Evolutionary conservation across 2,888 invertebrate species (phyloP).

Genomic region (Disparrhopalites patrizii): DNA sequence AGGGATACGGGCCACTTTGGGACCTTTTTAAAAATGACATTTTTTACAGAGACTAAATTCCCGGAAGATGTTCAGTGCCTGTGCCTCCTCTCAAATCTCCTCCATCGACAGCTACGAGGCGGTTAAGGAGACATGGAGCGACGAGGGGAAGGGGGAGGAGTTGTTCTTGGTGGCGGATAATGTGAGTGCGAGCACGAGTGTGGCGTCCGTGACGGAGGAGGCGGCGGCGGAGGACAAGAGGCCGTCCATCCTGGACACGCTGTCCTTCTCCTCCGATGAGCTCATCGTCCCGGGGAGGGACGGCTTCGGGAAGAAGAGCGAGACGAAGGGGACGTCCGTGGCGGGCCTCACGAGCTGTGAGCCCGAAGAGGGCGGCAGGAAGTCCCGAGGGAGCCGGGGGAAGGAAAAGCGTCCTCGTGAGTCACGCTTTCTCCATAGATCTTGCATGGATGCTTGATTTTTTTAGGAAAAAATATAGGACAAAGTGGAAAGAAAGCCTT

Average conservation of each 20-base stretch:
- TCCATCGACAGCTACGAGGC: constrained; percentile 13
- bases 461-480: too few relatives aligned
- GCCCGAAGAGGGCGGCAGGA: neutral
- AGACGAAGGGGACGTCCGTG: neutral
- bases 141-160: neutral
- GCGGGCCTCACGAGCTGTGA: neutral
- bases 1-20: too few relatives aligned
- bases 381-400: too few relatives aligned
- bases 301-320: neutral
- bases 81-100: constrained; percentile 13
- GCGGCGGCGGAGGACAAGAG: too few relatives aligned
- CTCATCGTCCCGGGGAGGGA: neutral
- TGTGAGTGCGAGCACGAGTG: neutral
- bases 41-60: neutral
- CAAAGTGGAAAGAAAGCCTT: too few relatives aligned
- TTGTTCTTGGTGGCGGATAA: neutral
- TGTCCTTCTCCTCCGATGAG: constrained; percentile 12
- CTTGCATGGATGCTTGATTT: too few relatives aligned
- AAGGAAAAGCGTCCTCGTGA: too few relatives aligned
- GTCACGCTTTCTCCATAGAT: too few relatives aligned
- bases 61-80: constrained; percentile 9
- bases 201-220: neutral
- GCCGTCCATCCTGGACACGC: neutral
- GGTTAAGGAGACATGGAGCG: neutral
- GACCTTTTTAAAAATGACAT: too few relatives aligned